Percentiles rank a stretch among this genome's conserved stretches.
Conservation (phyloP, 2,888 invertebrate genomes). For the Leptinotarsa peninsularis region DNA sequence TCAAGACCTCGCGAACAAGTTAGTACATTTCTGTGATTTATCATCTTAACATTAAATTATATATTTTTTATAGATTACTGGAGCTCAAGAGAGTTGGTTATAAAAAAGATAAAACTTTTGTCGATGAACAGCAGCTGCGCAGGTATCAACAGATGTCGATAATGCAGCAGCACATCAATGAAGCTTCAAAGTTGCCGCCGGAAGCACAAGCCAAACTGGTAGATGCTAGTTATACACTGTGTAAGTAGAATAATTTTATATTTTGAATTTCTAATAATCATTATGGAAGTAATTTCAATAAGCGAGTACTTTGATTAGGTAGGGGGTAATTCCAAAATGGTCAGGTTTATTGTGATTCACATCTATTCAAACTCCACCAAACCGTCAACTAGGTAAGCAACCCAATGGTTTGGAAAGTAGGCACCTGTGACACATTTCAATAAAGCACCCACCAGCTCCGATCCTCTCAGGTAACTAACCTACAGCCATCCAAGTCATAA, state of each 20-base stretch:
- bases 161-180: slow-evolving; percentile 76
- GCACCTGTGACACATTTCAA: too few species aligned
- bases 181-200: slow-evolving; percentile 76
- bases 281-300: neutral
- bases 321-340: too few species aligned
- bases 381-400: too few species aligned
- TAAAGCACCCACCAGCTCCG: too few species aligned
- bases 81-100: slow-evolving; percentile 82
- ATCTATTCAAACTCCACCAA: too few species aligned
- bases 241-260: slow-evolving; percentile 68
- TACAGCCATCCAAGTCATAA: too few species aligned
- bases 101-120: slow-evolving; percentile 79
- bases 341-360: too few species aligned
- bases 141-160: slow-evolving; percentile 80
- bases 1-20: slow-evolving; percentile 57
- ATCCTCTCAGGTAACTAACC: too few species aligned
- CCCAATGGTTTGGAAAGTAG: too few species aligned
- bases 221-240: slow-evolving; percentile 78
- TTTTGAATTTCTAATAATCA: slow-evolving; percentile 14
- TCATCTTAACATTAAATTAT: neutral
- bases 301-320: too few species aligned
- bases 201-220: slow-evolving; percentile 80
- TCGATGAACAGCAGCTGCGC: slow-evolving; percentile 81
- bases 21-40: slow-evolving; percentile 39
- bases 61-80: slow-evolving; percentile 70